These are phyloP conservation scores for Sebastes hubbsi DNA, from an alignment of 2,797 vertebrate genomes.

Conservation along the genomic window DNA sequence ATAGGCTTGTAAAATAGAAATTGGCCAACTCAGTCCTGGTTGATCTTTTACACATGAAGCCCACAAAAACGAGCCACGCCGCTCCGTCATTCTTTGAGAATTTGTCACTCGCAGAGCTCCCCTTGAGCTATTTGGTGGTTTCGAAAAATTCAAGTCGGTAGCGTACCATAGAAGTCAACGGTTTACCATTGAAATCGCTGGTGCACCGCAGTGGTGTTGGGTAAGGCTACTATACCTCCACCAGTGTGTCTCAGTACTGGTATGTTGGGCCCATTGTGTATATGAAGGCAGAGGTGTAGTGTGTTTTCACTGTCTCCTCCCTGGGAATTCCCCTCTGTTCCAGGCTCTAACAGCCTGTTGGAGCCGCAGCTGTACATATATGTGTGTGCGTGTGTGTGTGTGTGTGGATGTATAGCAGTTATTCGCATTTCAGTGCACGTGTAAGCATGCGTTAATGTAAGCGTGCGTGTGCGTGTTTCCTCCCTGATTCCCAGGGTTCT, in stretches of 20 bases:
- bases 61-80: background rate
- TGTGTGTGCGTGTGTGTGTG: constrained; percentile 32
- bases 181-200: constrained; percentile 13
- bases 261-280: constrained; percentile 33
- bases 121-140: background rate
- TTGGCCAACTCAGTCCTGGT: background rate
- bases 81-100: background rate
- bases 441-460: constrained; percentile 40
- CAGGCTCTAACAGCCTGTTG: constrained; percentile 65
- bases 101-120: constrained; percentile 9
- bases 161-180: background rate
- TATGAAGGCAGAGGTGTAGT: constrained; percentile 63
- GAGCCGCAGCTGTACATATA: constrained; percentile 70
- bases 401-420: constrained; percentile 55
- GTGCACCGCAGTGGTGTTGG: background rate
- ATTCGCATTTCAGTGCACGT: constrained; percentile 43
- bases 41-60: constrained; percentile 12
- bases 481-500: constrained; percentile 81
- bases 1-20: too few species aligned
- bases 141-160: background rate
- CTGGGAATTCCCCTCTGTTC: constrained; percentile 79
- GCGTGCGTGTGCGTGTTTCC: constrained; percentile 45
- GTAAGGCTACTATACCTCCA: background rate
- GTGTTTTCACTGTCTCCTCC: constrained; percentile 74
- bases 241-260: constrained; percentile 9